Percentiles rank a stretch among this genome's conserved stretches.
Conservation (phyloP, 2,888 invertebrate species). For the Acronicta aceris region DNA sequence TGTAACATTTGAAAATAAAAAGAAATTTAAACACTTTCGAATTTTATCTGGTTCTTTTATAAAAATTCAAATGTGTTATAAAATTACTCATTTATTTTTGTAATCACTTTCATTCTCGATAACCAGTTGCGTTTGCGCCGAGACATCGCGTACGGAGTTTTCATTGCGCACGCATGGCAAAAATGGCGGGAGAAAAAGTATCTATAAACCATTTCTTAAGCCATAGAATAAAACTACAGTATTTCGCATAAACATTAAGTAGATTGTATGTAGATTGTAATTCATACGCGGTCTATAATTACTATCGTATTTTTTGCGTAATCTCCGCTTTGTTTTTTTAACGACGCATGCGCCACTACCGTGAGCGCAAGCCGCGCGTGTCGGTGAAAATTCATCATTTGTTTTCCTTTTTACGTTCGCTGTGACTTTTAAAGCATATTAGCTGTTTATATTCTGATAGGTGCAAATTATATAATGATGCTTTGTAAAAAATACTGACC, state of each 20-base stretch:
- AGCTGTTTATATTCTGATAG: slow-evolving; percentile 31
- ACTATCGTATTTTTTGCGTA: slow-evolving; percentile 70
- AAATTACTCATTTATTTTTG: slow-evolving; percentile 27
- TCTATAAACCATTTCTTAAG: slow-evolving; percentile 55
- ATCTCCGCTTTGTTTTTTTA: slow-evolving; percentile 64
- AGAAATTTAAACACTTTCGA: slow-evolving; percentile 40
- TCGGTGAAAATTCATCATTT: slow-evolving; percentile 69
- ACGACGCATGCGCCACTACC: slow-evolving; percentile 47
- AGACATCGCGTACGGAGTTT: slow-evolving; percentile 37
- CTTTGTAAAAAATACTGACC: slow-evolving; percentile 42
- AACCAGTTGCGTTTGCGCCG: slow-evolving; percentile 47
- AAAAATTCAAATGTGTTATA: slow-evolving; percentile 4
- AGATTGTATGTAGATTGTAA: slow-evolving; percentile 59
- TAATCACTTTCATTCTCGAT: slow-evolving; percentile 71
- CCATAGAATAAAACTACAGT: slow-evolving; percentile 56
- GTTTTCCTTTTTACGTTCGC: slow-evolving; percentile 66
- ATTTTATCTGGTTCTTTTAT: slow-evolving; percentile 9
- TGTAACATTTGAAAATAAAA: slow-evolving; percentile 11
- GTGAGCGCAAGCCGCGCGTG: slow-evolving; percentile 62
- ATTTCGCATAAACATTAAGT: slow-evolving; percentile 47
- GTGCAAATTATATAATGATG: slow-evolving; percentile 46
- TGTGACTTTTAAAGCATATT: slow-evolving; percentile 42
- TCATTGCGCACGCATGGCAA: slow-evolving; percentile 67
- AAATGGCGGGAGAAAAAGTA: slow-evolving; percentile 56
- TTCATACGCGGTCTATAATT: slow-evolving; percentile 51